Base-by-base conservation (phyloP, 2,113 vertebrate genomes). In the Podocnemis expansa region DNA sequence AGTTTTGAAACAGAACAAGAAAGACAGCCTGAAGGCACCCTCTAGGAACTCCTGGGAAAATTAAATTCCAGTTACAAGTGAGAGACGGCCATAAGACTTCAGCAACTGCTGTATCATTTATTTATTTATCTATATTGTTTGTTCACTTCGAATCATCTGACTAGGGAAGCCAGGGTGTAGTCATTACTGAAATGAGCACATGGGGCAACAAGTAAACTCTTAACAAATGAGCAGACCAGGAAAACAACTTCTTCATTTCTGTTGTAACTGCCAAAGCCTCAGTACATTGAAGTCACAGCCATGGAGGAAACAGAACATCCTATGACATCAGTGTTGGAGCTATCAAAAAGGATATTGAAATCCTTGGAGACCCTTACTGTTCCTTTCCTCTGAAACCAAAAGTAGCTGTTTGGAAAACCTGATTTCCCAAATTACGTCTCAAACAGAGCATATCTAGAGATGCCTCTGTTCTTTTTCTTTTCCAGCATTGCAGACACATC, bases 1-100 rank as follows among this genome's bases (percentile, higher is more conserved):
- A 84, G 89, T 21, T 82, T 92, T 92, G 41, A 67, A 91, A 84
- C n/a, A n/a, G n/a, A n/a, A n/a, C n/a, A n/a, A n/a, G n/a, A n/a
- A n/a, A n/a, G n/a, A n/a, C n/a, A n/a, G n/a, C n/a, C n/a, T n/a
- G n/a, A n/a, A n/a, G n/a, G n/a, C n/a, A n/a, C n/a, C n/a, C n/a
- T n/a, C n/a, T n/a, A n/a, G n/a, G n/a, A n/a, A n/a, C n/a, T n/a
- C n/a, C n/a, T n/a, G n/a, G n/a, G n/a, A n/a, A n/a, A n/a, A n/a
- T n/a, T n/a, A n/a, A n/a, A n/a, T n/a, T n/a, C n/a, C n/a, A n/a
- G n/a, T n/a, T n/a, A n/a, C n/a, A n/a, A n/a, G n/a, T n/a, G n/a
- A n/a, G n/a, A n/a, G n/a, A n/a, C n/a, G n/a, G n/a, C n/a, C n/a
- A n/a, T n/a, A n/a, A n/a, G n/a, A n/a, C n/a, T n/a, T n/a, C n/a